Evolutionary conservation across 2,797 vertebrate species (phyloP), one percentile per base, ranked within the genome.

Genomic region (Myoxocephalus aenaeus): DNA sequence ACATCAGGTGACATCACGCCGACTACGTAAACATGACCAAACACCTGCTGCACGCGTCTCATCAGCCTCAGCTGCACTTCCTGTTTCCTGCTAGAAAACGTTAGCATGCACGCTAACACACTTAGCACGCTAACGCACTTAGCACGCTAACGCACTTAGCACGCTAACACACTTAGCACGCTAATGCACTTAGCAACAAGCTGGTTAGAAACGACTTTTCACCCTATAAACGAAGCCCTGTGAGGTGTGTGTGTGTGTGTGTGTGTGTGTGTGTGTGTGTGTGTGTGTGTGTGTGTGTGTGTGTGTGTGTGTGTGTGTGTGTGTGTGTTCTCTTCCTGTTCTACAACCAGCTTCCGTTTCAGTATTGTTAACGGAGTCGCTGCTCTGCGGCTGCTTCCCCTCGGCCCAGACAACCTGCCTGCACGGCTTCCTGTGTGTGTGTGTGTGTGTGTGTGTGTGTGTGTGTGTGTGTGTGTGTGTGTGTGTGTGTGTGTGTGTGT

Each of bases 271-370:
- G n/a, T n/a, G n/a, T n/a, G n/a, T n/a, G n/a, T n/a, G n/a, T n/a
- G n/a, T n/a, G n/a, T n/a, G n/a, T n/a, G n/a, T 61, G 61, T 51
- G 38, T 27, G n/a, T 32, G 66, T 65, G 38, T 36, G 29, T 17
- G 11, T 27, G 56, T 5, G 65, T 0, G 46, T n/a, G 42, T 15
- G 12, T 14, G 73, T 66, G 7, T 36, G 50, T 13, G 50, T 3
- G 34, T 62, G 66, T 74, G 79, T 17, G 5, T 42, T 64, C 65
- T 72, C 76, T 79, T 95, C 94, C 94, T 92, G 86, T 92, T 92
- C 82, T 90, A 36, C 77, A 73, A 86, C 61, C 54, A 69, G 90
- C 78, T 94, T 95, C 93, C 92, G 83, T 84, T 92, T 87, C 74
- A 80, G 90, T 72, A 90, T 92, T 91, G 91, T 92, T 88, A 81